These are phyloP conservation scores for Lepidocolaptes lacrymiger DNA, from an alignment of 2,797 vertebrate species.

Conservation along the genomic window DNA sequence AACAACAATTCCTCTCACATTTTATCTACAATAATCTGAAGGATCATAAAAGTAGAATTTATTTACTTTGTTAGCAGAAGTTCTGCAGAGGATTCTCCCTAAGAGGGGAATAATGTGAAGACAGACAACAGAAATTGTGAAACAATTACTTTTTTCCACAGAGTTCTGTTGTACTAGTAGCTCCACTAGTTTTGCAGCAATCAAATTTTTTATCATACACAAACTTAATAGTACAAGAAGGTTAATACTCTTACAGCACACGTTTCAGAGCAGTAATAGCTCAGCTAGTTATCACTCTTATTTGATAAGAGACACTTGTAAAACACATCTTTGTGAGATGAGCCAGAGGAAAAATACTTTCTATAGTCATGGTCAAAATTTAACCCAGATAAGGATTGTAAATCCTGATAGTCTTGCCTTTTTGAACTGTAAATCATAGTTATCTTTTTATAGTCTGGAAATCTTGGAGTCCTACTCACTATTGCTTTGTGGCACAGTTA, in stretches of 20 bases:
- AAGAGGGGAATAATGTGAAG: background rate
- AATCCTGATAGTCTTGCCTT: background rate
- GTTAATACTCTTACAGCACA: background rate
- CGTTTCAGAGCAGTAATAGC: slow-evolving; percentile 1
- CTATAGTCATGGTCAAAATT: background rate
- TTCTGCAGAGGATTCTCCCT: background rate
- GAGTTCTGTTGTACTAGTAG: background rate
- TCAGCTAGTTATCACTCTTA: slow-evolving; percentile 22
- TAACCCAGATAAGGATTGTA: background rate
- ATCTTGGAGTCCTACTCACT: background rate
- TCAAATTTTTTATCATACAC: background rate
- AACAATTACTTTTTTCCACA: background rate
- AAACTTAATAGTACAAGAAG: slow-evolving; percentile 21
- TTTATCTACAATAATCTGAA: slow-evolving; percentile 40
- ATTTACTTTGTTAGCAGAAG: slow-evolving; percentile 1
- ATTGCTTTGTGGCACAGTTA: background rate
- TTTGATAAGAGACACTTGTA: background rate
- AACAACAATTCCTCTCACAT: background rate
- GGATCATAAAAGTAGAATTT: background rate
- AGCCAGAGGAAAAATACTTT: background rate
- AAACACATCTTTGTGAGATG: background rate
- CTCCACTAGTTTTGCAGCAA: slow-evolving; percentile 8
- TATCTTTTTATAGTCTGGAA: background rate
- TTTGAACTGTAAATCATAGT: background rate
- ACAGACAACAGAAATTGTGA: background rate